phyloP scores from a whole-genome alignment of 1,140 invertebrate species.

The Apis mellifera region DNA sequence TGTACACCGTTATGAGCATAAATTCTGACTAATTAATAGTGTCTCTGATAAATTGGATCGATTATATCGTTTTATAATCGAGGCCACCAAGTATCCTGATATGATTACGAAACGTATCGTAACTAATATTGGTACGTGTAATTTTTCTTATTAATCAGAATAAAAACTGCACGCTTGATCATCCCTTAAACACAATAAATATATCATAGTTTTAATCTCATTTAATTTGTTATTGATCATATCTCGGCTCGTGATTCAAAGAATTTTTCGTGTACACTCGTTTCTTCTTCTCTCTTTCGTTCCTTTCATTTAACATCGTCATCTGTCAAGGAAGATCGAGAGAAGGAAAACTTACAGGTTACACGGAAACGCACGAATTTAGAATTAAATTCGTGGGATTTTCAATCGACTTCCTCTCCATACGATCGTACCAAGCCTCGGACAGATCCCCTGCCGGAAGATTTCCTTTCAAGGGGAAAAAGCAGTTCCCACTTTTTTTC shows the following conservation, averaged over 20 bases:
- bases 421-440: background rate
- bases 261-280: background rate
- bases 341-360: background rate
- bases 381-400: constrained; percentile 11
- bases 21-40: too few relatives aligned
- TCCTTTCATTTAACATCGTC: background rate
- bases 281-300: background rate
- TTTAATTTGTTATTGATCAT: background rate
- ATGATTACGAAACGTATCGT: too few relatives aligned
- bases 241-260: background rate
- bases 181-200: background rate
- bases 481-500: constrained; percentile 51
- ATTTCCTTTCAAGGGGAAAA: constrained; percentile 33
- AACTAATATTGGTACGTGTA: too few relatives aligned
- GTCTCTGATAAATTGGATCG: too few relatives aligned
- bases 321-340: background rate
- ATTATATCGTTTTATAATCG: too few relatives aligned
- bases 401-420: constrained; percentile 17
- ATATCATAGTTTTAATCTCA: background rate
- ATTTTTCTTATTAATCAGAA: too few relatives aligned
- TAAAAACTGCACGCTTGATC: too few relatives aligned
- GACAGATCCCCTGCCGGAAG: background rate
- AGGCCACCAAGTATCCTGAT: too few relatives aligned
- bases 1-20: too few relatives aligned
- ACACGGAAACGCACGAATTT: background rate